phyloP scores from a whole-genome alignment of 2,797 vertebrate genomes.

The Echeneis naucrates region DNA sequence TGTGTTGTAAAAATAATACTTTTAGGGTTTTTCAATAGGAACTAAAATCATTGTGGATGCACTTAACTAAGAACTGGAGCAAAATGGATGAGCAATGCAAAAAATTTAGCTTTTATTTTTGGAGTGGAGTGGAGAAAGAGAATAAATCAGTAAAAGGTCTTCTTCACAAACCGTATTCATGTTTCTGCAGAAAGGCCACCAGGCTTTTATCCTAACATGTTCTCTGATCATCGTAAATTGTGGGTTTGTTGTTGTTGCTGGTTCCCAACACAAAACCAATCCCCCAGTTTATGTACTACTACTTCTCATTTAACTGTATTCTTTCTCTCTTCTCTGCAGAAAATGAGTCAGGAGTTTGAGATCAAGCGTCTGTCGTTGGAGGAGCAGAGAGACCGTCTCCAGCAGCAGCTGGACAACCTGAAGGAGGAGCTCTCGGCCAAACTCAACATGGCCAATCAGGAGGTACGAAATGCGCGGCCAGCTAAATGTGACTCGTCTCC shows the following conservation, averaged over 20 bases:
- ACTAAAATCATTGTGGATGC: no score
- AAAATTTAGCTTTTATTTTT: no score
- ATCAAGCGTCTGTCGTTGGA: conserved; percentile 92
- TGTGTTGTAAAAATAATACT: conserved; percentile 24
- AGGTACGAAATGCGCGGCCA: conserved; percentile 78
- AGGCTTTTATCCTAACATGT: no score
- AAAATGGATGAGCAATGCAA: no score
- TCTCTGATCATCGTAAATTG: not conserved
- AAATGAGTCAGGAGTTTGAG: conserved; percentile 95
- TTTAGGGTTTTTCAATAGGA: conserved; percentile 14
- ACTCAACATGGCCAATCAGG: conserved; percentile 93
- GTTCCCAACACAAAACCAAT: not conserved
- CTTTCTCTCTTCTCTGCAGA: conserved; percentile 70
- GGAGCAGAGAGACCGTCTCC: conserved; percentile 92
- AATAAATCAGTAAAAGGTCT: no score
- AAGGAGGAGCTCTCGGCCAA: conserved; percentile 93
- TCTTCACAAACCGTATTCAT: not conserved
- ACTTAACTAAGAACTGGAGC: no score
- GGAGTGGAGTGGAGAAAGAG: no score
- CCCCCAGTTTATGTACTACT: not conserved
- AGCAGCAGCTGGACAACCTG: conserved; percentile 92
- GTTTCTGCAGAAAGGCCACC: not conserved
- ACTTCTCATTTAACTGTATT: not conserved
- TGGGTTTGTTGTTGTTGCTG: not conserved
- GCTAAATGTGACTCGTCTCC: not conserved